Evolutionary conservation across 2,797 vertebrate species (phyloP), one percentile per base, ranked within the genome.

Genomic region (Hapalemur alaotrensis): DNA sequence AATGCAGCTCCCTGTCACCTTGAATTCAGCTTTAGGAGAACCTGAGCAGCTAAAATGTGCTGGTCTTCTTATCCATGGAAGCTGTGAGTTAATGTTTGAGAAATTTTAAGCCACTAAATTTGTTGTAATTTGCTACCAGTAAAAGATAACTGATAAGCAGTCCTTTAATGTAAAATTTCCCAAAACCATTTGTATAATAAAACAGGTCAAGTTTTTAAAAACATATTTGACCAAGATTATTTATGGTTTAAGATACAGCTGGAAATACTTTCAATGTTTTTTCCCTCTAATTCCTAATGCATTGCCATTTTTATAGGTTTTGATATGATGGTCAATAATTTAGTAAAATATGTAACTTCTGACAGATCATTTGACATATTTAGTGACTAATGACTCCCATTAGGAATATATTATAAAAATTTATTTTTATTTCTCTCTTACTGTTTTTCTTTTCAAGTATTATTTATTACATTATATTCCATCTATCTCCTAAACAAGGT

Each of bases 171-270:
- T 48, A 50, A 80, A 69, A 41, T 84, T 85, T 92, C 22, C 72
- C 8, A 32, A 70, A 89, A 73, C 6, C 23, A 65, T 89, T 76
- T 83, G 17, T 78, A 7, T 25, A 78, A 12, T 95, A 79, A 90
- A 93, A 89, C 38, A 95, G 35, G 22, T 61, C 70, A 76, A 67
- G 6, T 87, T 32, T 52, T 76, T 30, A 57, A 43, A 79, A 76
- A 3, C 18, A 8, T 46, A 61, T 79, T 96, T 95, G 52, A 79
- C 63, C 46, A 85, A 50, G 23, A 25, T 67, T 73, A 57, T 87
- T 43, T 84, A 52, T 76, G 50, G 20, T 57, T 97, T 89, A 88
- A 95, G 54, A 91, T 88, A 30, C 3, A 90, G 38, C n/a, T 93
- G 32, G 43, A 14, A 91, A 88, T 23, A 76, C 50, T 87, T 89